phyloP scores from a whole-genome alignment of 1,140 invertebrate genomes.

The Helicoverpa armigera region DNA sequence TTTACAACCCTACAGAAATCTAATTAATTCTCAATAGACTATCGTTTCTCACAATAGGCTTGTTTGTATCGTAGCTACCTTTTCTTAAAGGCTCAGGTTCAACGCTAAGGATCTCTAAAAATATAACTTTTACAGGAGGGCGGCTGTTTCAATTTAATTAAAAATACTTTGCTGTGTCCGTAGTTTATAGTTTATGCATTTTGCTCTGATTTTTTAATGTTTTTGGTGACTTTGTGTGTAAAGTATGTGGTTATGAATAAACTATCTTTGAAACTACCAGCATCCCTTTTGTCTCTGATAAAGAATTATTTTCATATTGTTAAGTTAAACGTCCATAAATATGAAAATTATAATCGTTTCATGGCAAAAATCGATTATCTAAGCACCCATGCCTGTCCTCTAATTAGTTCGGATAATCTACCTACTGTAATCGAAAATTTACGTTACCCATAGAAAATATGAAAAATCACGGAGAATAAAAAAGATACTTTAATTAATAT shows the following conservation, averaged over 20 bases:
- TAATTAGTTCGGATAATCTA: too few relatives aligned
- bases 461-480: too few relatives aligned
- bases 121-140: slow-evolving; percentile 12
- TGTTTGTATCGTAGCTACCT: not conserved
- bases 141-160: slow-evolving; percentile 48
- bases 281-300: too few relatives aligned
- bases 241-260: not conserved
- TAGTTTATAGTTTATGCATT: slow-evolving; percentile 5
- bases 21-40: not conserved
- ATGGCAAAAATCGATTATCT: too few relatives aligned
- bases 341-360: too few relatives aligned
- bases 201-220: not conserved
- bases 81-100: not conserved
- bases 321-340: too few relatives aligned
- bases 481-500: too few relatives aligned
- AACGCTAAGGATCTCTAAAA: slow-evolving; percentile 22
- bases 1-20: not conserved
- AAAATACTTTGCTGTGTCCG: slow-evolving; percentile 36
- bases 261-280: too few relatives aligned
- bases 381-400: too few relatives aligned
- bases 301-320: too few relatives aligned
- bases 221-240: not conserved
- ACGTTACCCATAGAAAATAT: too few relatives aligned
- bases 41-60: not conserved
- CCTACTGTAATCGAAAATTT: too few relatives aligned